Conservation (phyloP, 2,797 vertebrate genomes). For the Rhincodon typus region DNA sequence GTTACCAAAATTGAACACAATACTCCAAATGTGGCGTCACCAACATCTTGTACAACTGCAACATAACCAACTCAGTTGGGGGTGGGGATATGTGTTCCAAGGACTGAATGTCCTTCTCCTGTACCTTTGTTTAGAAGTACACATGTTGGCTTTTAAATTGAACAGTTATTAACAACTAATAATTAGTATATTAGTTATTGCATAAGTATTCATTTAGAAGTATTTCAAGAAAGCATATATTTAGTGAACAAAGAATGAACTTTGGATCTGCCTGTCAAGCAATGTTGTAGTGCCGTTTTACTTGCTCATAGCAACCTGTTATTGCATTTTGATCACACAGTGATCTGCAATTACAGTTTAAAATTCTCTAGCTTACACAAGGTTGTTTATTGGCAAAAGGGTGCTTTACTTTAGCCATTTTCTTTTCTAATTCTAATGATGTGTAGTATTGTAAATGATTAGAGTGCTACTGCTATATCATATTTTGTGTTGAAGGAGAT, state of each 20-base stretch:
- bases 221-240: background rate
- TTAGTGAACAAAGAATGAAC: constrained; percentile 6
- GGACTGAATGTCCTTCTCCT: background rate
- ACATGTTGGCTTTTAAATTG: background rate
- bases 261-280: constrained; percentile 14
- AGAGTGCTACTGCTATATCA: background rate
- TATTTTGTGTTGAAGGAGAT: background rate
- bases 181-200: background rate
- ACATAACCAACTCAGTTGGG: background rate
- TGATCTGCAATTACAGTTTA: background rate
- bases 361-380: background rate
- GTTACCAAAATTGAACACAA: too few relatives aligned
- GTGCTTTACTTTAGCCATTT: background rate
- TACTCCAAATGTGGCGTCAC: too few relatives aligned
- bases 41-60: too few relatives aligned
- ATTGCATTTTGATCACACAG: background rate
- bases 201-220: constrained; percentile 3
- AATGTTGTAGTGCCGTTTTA: background rate
- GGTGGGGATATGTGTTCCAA: background rate
- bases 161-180: background rate
- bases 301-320: background rate
- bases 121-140: background rate
- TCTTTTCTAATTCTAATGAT: constrained; percentile 5
- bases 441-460: background rate
- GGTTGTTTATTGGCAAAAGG: background rate